Conservation (phyloP, 2,888 invertebrate species). For the Asteroscopus sphinx region DNA sequence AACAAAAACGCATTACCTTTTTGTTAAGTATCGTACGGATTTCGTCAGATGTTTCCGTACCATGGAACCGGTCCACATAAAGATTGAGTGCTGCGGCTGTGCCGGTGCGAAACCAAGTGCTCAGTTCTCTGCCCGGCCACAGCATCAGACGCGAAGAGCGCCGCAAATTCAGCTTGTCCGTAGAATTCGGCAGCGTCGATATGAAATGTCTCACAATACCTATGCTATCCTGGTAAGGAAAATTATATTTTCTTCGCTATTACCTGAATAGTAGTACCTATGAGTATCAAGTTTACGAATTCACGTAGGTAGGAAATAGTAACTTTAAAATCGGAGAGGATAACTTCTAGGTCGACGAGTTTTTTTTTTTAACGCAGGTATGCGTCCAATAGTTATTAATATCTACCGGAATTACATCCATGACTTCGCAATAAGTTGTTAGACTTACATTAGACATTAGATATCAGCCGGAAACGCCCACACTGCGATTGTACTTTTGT, state of each 20-base stretch:
- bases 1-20: slow-evolving; percentile 68
- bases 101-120: slow-evolving; percentile 57
- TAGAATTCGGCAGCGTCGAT: slow-evolving; percentile 70
- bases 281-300: too few relatives aligned
- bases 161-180: slow-evolving; percentile 71
- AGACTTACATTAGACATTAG: too few relatives aligned
- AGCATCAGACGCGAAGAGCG: slow-evolving; percentile 76
- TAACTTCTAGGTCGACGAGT: too few relatives aligned
- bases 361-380: too few relatives aligned
- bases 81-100: slow-evolving; percentile 66
- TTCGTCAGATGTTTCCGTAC: slow-evolving; percentile 66
- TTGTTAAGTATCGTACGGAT: slow-evolving; percentile 71
- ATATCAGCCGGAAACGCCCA: too few relatives aligned
- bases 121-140: slow-evolving; percentile 57
- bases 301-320: too few relatives aligned
- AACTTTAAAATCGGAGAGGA: too few relatives aligned
- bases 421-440: too few relatives aligned
- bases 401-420: too few relatives aligned
- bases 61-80: slow-evolving; percentile 66
- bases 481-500: too few relatives aligned
- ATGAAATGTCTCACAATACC: slow-evolving; percentile 68
- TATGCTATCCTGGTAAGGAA: slow-evolving; percentile 70
- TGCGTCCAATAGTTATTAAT: too few relatives aligned
- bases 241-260: neutral
- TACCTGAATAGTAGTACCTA: too few relatives aligned